Evolutionary conservation across 2,797 vertebrate species (phyloP).

Genomic region (Schizothorax lantsangensis): DNA sequence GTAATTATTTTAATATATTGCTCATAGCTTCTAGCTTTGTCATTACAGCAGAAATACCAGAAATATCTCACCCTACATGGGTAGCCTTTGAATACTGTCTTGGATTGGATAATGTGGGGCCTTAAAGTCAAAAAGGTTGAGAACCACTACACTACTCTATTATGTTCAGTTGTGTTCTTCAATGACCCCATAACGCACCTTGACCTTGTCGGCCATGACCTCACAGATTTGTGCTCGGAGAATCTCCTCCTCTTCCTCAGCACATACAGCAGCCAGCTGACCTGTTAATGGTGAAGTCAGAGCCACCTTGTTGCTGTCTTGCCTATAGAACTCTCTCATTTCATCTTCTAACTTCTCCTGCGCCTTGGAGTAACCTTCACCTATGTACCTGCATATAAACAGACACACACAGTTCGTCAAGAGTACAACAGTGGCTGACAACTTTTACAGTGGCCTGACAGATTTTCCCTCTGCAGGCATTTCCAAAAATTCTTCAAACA

Average conservation of each 20-base stretch:
- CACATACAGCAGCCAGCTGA: conserved; percentile 86
- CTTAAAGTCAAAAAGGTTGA: not conserved
- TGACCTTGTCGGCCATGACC: conserved; percentile 83
- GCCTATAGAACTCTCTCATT: conserved; percentile 89
- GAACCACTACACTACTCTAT: not conserved
- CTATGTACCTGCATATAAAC: conserved; percentile 85
- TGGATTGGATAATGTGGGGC: not conserved
- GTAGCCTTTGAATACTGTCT: not conserved
- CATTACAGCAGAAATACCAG: not conserved
- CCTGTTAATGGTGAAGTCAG: conserved; percentile 76
- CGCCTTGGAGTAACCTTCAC: conserved; percentile 91
- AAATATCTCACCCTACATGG: not conserved
- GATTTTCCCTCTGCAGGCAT: not conserved
- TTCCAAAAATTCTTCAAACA: not conserved
- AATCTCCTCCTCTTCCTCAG: conserved; percentile 91
- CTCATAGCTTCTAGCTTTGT: not conserved
- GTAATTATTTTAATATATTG: not conserved
- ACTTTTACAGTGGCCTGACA: not conserved
- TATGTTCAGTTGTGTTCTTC: conserved; percentile 1
- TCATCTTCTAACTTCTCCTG: conserved; percentile 95
- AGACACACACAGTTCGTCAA: not conserved
- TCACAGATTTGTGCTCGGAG: conserved; percentile 87
- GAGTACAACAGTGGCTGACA: not conserved
- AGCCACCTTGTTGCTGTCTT: conserved; percentile 68
- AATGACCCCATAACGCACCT: conserved; percentile 73